Percentiles rank a stretch among this genome's conserved stretches.
Evolutionary conservation across 2,888 invertebrate species (phyloP).

Genomic region (Drosophila birchii): DNA sequence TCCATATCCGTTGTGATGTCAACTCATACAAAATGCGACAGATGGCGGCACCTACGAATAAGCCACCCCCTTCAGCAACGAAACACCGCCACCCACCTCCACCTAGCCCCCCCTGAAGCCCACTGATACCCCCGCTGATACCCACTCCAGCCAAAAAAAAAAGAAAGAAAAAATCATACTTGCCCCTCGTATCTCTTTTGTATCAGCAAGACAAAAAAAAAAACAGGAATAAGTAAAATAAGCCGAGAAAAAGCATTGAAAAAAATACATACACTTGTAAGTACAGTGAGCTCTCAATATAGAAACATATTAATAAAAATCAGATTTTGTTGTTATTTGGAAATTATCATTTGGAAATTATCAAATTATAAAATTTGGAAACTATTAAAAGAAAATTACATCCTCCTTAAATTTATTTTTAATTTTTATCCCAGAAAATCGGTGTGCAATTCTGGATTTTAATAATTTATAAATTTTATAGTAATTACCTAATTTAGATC

Average conservation of each 20-base stretch:
- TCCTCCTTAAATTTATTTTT: background rate
- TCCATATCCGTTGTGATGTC: conserved; percentile 77
- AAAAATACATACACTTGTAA: conserved; percentile 30
- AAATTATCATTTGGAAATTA: too few species aligned
- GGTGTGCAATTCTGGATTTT: too few species aligned
- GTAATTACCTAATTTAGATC: too few species aligned
- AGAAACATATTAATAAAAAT: background rate
- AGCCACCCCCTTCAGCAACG: background rate
- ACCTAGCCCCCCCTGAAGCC: background rate
- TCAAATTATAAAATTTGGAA: too few species aligned
- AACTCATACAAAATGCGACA: conserved; percentile 57
- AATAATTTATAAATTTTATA: too few species aligned
- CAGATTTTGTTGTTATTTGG: background rate
- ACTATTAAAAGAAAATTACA: background rate
- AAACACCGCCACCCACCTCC: background rate
- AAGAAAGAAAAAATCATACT: background rate
- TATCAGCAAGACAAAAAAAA: conserved; percentile 28
- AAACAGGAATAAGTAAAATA: conserved; percentile 26
- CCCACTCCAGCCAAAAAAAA: conserved; percentile 7
- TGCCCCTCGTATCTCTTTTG: conserved; percentile 26
- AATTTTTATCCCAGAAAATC: background rate
- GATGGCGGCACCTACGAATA: conserved; percentile 41
- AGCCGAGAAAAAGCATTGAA: conserved; percentile 22
- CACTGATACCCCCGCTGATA: background rate
- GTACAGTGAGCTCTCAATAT: background rate